Conservation (phyloP, 2,797 vertebrate species). For the Hippoglossus hippoglossus region DNA sequence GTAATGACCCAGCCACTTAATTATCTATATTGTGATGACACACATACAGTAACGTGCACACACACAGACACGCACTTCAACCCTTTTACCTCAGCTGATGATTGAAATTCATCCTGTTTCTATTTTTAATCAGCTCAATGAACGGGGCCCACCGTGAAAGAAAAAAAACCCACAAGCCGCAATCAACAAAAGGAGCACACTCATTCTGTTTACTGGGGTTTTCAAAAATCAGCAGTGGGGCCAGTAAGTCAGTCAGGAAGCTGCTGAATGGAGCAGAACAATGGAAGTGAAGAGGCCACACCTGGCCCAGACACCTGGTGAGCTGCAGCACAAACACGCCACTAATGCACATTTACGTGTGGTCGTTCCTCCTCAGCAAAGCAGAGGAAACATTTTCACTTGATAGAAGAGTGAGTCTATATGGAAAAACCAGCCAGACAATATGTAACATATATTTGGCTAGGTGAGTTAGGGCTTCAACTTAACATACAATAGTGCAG, state of each 20-base stretch:
- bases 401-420: not conserved
- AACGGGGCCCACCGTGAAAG: conserved; percentile 15
- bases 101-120: conserved; percentile 43
- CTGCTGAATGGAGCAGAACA: conserved; percentile 71
- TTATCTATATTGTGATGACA: conserved; percentile 7
- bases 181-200: conserved; percentile 35
- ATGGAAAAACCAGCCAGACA: not conserved
- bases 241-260: conserved; percentile 72
- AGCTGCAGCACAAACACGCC: conserved; percentile 59
- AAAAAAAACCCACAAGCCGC: conserved; percentile 46
- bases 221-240: conserved; percentile 41
- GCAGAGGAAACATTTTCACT: conserved; percentile 11
- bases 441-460: not conserved
- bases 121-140: conserved; percentile 31
- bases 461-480: not conserved
- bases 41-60: not conserved
- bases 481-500: not conserved
- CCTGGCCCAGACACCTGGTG: conserved; percentile 77
- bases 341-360: conserved; percentile 41
- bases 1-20: not conserved
- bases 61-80: conserved; percentile 6
- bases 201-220: conserved; percentile 50
- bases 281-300: conserved; percentile 69
- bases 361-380: conserved; percentile 25
- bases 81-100: conserved; percentile 17